Evolutionary conservation across 2,888 invertebrate genomes (phyloP).

Genomic region (Lottia gigantea): DNA sequence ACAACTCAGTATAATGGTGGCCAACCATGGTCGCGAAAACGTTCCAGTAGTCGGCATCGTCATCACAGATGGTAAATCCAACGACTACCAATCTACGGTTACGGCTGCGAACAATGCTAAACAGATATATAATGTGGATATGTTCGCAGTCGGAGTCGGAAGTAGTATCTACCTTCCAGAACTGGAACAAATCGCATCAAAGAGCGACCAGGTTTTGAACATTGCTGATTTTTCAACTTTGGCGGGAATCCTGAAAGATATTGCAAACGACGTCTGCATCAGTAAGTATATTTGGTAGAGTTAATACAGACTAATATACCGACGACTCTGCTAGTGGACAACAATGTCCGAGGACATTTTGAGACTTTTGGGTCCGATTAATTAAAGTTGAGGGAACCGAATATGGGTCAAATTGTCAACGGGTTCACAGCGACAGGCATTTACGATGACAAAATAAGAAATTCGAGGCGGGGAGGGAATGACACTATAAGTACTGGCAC

Average conservation of each 20-base stretch:
- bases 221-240: background rate
- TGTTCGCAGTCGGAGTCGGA: conserved; percentile 10
- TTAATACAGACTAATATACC: no score
- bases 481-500: no score
- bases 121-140: background rate
- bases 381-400: no score
- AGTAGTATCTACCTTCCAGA: background rate
- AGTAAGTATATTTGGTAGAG: background rate
- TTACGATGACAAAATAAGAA: no score
- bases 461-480: no score
- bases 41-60: background rate
- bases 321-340: no score
- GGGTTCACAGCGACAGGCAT: no score
- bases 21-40: background rate
- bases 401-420: no score
- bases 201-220: background rate
- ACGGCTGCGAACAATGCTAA: background rate
- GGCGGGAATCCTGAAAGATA: background rate
- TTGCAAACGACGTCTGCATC: background rate
- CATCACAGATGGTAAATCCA: background rate
- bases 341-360: no score
- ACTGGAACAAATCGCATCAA: background rate
- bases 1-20: background rate
- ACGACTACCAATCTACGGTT: background rate
- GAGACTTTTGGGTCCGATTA: no score